Base-by-base conservation (phyloP, 2,113 vertebrate genomes). In the Prolemur simus region DNA sequence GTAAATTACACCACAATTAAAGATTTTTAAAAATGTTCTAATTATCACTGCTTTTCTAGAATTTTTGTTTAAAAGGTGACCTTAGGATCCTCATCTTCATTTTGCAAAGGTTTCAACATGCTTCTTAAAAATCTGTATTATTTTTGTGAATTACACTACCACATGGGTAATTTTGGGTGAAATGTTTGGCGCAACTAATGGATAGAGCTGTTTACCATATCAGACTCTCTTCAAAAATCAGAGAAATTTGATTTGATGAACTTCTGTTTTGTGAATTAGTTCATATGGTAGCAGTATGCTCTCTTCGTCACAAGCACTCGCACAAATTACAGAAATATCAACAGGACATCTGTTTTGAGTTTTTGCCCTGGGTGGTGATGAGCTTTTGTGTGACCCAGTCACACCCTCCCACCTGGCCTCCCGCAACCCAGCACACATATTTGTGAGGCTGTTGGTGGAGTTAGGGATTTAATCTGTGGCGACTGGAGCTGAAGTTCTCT, bases 401-500 rank as follows among this genome's bases (percentile, higher is more conserved):
- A 91, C 84, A 84, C 52, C 76, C 69, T 76, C 32, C 93, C 81
- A 84, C 66, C 90, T 95, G 71, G 68, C 93, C 42, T 80, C 76
- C 34, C 21, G 1, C 39, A 17, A 82, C 34, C 29, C 42, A 77
- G 73, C 34, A 17, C 49, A 6, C 15, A 3, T 25, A 91, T 74
- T 42, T 69, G 81, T 74, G 58, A 96, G n/a, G 52, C 86, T 56
- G 34, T 45, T 37, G 45, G 15, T 97, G 32, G 1, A 66, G 47
- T 85, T 89, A 88, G 60, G 78, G 91, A 85, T 90, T 78, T 84
- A 42, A 77, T 88, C 85, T 82, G 81, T 54, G 25, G 47, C 10
- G 15, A 58, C 32, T 68, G 66, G 78, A 91, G 89, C 81, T 96
- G 85, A 91, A 63, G 47, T 66, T 87, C 74, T 86, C 66, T 68